Conservation (phyloP, 2,113 vertebrate genomes). For the Tyto alba region DNA sequence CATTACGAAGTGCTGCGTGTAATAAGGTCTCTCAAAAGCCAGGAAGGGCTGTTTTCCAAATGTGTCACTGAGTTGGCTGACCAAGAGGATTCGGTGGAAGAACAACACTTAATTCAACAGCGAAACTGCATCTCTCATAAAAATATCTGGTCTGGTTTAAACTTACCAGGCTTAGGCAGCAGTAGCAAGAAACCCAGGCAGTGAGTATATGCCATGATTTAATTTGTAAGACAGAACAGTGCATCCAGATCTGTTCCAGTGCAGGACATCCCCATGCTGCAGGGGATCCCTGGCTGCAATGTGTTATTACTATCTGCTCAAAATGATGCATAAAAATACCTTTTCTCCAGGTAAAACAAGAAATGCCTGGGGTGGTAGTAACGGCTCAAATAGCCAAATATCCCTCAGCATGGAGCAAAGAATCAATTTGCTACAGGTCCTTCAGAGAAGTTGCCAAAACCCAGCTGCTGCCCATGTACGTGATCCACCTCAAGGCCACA, state of each 20-base stretch:
- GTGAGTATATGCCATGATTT: not conserved
- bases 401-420: not conserved
- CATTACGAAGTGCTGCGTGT: not conserved
- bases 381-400: not conserved
- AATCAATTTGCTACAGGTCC: not conserved
- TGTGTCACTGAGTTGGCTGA: not conserved
- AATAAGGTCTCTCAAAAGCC: not conserved
- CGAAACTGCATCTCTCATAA: not conserved
- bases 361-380: not conserved
- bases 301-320: rapidly evolving
- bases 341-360: not conserved
- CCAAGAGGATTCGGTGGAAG: not conserved
- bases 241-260: not conserved
- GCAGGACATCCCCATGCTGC: not conserved
- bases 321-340: not conserved
- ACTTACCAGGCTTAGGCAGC: not conserved
- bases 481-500: not conserved
- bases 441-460: not conserved
- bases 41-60: not conserved
- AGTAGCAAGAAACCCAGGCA: not conserved
- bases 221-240: not conserved
- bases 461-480: not conserved
- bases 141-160: not conserved
- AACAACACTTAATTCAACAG: not conserved
- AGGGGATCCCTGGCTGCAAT: not conserved